Evolutionary conservation across 2,113 vertebrate species (phyloP).

Genomic region (Onychostoma macrolepis): DNA sequence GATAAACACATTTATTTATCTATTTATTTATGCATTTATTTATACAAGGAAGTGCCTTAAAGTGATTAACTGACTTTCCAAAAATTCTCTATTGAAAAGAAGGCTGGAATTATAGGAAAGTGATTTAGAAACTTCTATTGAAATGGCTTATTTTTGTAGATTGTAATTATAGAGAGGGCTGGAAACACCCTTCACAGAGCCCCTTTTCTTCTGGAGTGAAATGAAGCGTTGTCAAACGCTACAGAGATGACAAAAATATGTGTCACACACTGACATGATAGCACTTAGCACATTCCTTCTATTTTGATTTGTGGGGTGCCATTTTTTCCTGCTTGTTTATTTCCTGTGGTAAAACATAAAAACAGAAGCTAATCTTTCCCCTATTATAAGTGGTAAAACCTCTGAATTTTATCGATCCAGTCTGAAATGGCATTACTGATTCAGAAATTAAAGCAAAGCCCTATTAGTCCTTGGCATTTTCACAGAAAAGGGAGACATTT

Average conservation of each 20-base stretch:
- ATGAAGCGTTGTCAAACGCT: background rate
- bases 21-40: background rate
- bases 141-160: constrained; percentile 30
- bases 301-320: background rate
- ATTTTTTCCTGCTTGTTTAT: background rate
- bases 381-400: background rate
- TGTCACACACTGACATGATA: constrained; percentile 23
- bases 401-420: background rate
- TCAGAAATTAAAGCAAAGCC: background rate
- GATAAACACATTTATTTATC: background rate
- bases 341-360: background rate
- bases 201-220: constrained; percentile 17
- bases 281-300: constrained; percentile 3
- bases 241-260: constrained; percentile 11
- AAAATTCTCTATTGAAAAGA: background rate
- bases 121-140: constrained; percentile 30
- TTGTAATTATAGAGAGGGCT: constrained; percentile 38
- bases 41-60: background rate
- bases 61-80: background rate
- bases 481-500: background rate
- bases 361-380: background rate
- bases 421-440: background rate
- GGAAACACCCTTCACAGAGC: constrained; percentile 24
- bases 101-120: constrained; percentile 7
- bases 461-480: background rate